A percentile compares a stretch with the other conserved stretches of the same genome.
Conservation (phyloP, 2,113 vertebrate species). For the Fregetta grallaria region DNA sequence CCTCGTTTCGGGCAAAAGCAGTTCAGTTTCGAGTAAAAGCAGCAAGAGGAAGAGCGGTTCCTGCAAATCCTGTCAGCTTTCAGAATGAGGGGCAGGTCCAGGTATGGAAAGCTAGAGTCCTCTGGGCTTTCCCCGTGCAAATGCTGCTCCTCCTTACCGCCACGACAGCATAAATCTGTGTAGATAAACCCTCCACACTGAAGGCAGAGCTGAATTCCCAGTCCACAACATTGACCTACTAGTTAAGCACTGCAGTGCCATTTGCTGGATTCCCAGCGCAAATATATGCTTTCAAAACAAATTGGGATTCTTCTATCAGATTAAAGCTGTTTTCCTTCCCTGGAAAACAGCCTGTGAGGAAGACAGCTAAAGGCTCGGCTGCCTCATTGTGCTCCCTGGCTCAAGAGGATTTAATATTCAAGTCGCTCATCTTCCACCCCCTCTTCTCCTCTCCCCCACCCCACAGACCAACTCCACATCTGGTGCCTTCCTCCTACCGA, state of each 20-base stretch:
- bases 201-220: slow-evolving; percentile 33
- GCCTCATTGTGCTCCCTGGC: neutral
- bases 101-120: neutral
- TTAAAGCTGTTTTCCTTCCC: slow-evolving; percentile 50
- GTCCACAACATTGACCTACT: slow-evolving; percentile 32
- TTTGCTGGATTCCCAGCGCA: slow-evolving; percentile 17
- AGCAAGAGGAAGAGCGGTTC: neutral
- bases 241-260: slow-evolving; percentile 20
- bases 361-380: neutral
- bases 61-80: accelerated
- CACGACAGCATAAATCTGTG: neutral
- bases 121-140: accelerated
- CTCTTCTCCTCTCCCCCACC: neutral
- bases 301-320: slow-evolving; percentile 41
- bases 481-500: slow-evolving; percentile 54
- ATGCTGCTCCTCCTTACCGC: neutral
- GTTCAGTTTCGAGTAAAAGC: neutral
- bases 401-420: slow-evolving; percentile 50
- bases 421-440: neutral
- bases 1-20: accelerated
- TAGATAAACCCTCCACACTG: neutral
- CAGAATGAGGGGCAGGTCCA: accelerated
- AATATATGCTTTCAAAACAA: slow-evolving; percentile 61
- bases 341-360: slow-evolving; percentile 38
- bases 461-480: neutral